These are phyloP conservation scores for Aleiodes alternator DNA, from an alignment of 2,888 invertebrate genomes.

Conservation along the genomic window DNA sequence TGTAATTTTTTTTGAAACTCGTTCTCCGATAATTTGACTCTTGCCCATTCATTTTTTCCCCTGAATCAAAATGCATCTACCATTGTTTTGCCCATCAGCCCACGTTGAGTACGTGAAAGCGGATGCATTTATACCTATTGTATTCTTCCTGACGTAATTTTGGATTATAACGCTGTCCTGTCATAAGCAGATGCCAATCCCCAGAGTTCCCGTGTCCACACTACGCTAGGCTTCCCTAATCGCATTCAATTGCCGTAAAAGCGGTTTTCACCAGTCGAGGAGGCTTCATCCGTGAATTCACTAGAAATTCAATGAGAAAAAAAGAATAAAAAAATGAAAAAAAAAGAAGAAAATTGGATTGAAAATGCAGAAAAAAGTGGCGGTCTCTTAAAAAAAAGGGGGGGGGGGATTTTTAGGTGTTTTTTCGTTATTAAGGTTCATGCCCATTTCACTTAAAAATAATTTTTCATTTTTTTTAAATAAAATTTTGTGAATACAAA, in stretches of 20 bases:
- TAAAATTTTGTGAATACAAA: too few relatives aligned
- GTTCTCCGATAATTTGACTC: too few relatives aligned
- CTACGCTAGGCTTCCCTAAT: constrained; percentile 64
- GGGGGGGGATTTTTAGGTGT: too few relatives aligned
- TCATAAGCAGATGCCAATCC: constrained; percentile 73
- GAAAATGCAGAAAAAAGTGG: neutral
- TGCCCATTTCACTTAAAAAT: too few relatives aligned
- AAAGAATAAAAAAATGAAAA: constrained; percentile 39
- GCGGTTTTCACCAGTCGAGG: constrained; percentile 59
- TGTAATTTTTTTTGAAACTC: too few relatives aligned
- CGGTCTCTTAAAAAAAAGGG: neutral
- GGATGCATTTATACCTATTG: constrained; percentile 47
- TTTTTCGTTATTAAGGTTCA: too few relatives aligned
- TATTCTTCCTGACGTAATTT: constrained; percentile 45
- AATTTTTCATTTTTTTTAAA: too few relatives aligned
- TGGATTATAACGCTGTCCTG: constrained; percentile 69
- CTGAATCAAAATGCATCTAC: constrained; percentile 3
- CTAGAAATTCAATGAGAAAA: constrained; percentile 35
- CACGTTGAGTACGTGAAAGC: constrained; percentile 50
- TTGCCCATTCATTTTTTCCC: too few relatives aligned
- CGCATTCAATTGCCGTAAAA: constrained; percentile 73
- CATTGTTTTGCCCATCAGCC: constrained; percentile 23
- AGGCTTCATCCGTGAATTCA: constrained; percentile 39
- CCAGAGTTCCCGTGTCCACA: constrained; percentile 57
- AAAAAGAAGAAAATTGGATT: constrained; percentile 41